Percentiles rank a stretch among this genome's conserved stretches.
phyloP scores from a whole-genome alignment of 1,140 invertebrate species.

The Drosophila dunni region DNA sequence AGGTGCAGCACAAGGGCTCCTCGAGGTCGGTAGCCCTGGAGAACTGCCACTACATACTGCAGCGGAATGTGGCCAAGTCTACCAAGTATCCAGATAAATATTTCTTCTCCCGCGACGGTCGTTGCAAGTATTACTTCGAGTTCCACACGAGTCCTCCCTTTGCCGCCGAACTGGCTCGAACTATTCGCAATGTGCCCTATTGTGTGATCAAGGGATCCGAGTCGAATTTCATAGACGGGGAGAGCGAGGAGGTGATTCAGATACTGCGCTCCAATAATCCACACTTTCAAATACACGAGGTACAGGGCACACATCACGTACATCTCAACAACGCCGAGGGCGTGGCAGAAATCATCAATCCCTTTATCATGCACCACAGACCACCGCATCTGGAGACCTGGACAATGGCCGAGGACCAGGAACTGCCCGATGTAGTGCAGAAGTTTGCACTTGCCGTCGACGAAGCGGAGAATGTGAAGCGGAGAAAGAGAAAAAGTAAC shows the following conservation, averaged over 20 bases:
- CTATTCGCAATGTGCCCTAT: slow-evolving; percentile 74
- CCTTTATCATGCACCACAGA: slow-evolving; percentile 86
- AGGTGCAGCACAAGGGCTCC: slow-evolving; percentile 85
- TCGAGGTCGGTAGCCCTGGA: slow-evolving; percentile 85
- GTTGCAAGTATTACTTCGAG: slow-evolving; percentile 85
- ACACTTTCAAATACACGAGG: slow-evolving; percentile 87
- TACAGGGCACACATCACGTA: slow-evolving; percentile 90
- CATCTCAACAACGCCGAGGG: slow-evolving; percentile 89
- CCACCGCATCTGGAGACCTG: slow-evolving; percentile 70
- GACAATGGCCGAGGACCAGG: slow-evolving; percentile 50
- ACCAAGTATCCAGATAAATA: slow-evolving; percentile 86
- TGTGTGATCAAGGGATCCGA: slow-evolving; percentile 78
- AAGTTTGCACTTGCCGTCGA: slow-evolving; percentile 68
- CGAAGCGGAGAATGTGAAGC: slow-evolving; percentile 72
- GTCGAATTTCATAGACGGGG: slow-evolving; percentile 68
- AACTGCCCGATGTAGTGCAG: slow-evolving; percentile 48
- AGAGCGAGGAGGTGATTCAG: slow-evolving; percentile 85
- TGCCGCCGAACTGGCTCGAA: slow-evolving; percentile 66
- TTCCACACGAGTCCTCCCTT: slow-evolving; percentile 68
- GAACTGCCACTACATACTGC: slow-evolving; percentile 86
- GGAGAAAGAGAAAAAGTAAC: slow-evolving; percentile 81
- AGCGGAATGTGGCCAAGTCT: slow-evolving; percentile 86
- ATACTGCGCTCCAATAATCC: slow-evolving; percentile 85
- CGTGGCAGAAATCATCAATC: slow-evolving; percentile 86
- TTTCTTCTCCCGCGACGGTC: slow-evolving; percentile 87